Conservation (phyloP, 1,140 invertebrate genomes). For the Solen grandis region DNA sequence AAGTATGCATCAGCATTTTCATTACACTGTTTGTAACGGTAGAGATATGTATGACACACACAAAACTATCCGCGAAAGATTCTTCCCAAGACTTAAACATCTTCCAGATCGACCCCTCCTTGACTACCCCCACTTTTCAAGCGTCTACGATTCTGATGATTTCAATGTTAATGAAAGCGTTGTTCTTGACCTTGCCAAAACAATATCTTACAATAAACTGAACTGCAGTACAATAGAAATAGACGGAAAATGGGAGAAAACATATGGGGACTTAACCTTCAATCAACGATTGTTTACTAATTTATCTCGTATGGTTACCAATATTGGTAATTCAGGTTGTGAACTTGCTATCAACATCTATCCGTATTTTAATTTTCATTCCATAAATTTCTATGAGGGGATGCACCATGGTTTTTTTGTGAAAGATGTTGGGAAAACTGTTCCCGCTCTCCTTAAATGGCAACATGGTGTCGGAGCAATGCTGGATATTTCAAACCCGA, state of each 20-base stretch:
- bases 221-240: conserved; percentile 89
- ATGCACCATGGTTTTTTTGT: conserved; percentile 68
- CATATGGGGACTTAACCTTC: conserved; percentile 91
- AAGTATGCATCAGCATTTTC: conserved; percentile 46
- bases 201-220: conserved; percentile 82
- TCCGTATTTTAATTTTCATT: conserved; percentile 92
- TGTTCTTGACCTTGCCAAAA: conserved; percentile 42
- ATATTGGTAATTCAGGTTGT: conserved; percentile 86
- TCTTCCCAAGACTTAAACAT: conserved; percentile 36
- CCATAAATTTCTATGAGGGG: conserved; percentile 82
- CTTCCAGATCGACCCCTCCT: conserved; percentile 44
- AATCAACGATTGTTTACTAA: conserved; percentile 88
- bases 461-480: conserved; percentile 85
- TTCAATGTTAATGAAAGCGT: conserved; percentile 45
- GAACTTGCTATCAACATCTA: conserved; percentile 92
- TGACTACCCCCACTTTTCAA: conserved; percentile 63
- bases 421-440: conserved; percentile 80
- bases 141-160: conserved; percentile 39
- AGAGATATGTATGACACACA: conserved; percentile 61
- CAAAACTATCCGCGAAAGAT: conserved; percentile 57
- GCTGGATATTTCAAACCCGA: conserved; percentile 73
- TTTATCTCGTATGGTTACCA: conserved; percentile 83
- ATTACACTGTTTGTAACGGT: conserved; percentile 75
- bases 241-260: conserved; percentile 94
- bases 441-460: conserved; percentile 86